phyloP scores from a whole-genome alignment of 2,888 invertebrate genomes.

The Drosophila nr. perissopoda region DNA sequence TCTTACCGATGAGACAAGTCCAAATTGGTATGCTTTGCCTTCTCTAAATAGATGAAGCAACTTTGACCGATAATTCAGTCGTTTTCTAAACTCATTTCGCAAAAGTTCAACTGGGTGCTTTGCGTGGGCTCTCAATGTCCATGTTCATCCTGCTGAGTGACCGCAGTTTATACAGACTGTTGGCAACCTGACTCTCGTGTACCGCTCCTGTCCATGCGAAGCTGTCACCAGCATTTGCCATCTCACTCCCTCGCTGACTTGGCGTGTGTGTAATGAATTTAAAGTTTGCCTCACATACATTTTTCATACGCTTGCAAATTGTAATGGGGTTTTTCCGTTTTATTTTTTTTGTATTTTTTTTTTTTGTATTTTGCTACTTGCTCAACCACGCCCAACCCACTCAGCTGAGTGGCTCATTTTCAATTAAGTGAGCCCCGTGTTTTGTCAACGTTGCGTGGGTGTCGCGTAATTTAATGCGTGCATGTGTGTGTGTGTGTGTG shows the following conservation, averaged over 20 bases:
- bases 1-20: not conserved
- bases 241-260: slow-evolving; percentile 40
- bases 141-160: slow-evolving; percentile 58
- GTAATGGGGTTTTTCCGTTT: slow-evolving; percentile 59
- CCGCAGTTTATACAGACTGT: slow-evolving; percentile 76
- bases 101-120: slow-evolving; percentile 22
- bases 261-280: slow-evolving; percentile 80
- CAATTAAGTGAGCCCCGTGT: slow-evolving; percentile 66
- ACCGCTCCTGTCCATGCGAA: slow-evolving; percentile 47
- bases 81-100: slow-evolving; percentile 5
- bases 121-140: slow-evolving; percentile 18
- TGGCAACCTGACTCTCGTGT: slow-evolving; percentile 25
- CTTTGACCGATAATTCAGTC: not conserved
- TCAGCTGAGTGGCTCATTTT: slow-evolving; percentile 53
- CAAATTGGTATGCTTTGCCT: not conserved
- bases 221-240: slow-evolving; percentile 61
- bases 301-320: slow-evolving; percentile 78
- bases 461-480: slow-evolving; percentile 20
- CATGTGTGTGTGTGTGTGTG: slow-evolving; percentile 11
- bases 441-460: slow-evolving; percentile 59
- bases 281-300: slow-evolving; percentile 77
- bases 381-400: slow-evolving; percentile 28
- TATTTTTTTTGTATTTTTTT: slow-evolving; percentile 12
- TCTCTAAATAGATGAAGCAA: not conserved
- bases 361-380: slow-evolving; percentile 24